Conservation (phyloP, 2,113 vertebrate species). For the Brienomyrus brachyistius region DNA sequence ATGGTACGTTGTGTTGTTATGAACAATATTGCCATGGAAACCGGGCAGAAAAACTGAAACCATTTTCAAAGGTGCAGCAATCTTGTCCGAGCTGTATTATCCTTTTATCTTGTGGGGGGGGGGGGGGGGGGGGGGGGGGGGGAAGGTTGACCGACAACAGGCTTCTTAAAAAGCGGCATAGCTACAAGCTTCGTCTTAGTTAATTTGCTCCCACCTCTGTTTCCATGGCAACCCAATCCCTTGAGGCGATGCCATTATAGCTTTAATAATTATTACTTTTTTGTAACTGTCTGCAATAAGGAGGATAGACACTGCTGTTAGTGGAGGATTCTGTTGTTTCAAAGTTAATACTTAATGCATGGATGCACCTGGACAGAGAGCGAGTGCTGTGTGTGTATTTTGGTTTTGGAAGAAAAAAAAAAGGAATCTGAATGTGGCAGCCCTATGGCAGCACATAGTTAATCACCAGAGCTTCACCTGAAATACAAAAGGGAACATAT, state of each 20-base stretch:
- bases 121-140: background rate
- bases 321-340: background rate
- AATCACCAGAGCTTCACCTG: background rate
- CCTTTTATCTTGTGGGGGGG: too few relatives aligned
- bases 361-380: background rate
- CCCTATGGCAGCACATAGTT: background rate
- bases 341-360: background rate
- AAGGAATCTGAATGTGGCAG: background rate
- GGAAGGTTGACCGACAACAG: conserved; percentile 4
- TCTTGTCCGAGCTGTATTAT: background rate
- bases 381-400: background rate
- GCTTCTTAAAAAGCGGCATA: conserved; percentile 1
- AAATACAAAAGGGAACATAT: background rate
- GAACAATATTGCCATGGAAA: conserved; percentile 17
- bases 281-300: background rate
- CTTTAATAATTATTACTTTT: background rate
- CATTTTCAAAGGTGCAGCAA: conserved; percentile 2
- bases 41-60: background rate
- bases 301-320: background rate
- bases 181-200: background rate
- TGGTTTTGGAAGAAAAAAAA: background rate
- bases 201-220: background rate
- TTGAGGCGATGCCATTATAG: background rate
- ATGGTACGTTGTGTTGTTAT: background rate
- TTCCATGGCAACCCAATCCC: background rate